Conservation (phyloP, 2,888 invertebrate species). For the Hydroisotoma schaefferi region DNA sequence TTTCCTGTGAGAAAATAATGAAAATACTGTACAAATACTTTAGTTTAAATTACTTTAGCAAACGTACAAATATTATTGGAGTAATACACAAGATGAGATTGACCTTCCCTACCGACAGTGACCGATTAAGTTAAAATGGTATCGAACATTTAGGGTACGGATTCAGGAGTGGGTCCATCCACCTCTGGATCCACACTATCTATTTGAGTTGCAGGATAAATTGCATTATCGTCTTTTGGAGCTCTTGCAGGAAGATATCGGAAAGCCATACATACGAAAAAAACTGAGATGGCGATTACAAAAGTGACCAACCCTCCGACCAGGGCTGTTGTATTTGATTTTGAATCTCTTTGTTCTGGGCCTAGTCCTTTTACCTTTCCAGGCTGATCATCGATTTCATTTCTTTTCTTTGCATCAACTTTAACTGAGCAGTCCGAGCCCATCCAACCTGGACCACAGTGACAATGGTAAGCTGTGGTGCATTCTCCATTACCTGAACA, state of each 20-base stretch:
- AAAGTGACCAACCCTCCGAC: conserved; percentile 36
- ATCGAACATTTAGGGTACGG: conserved; percentile 16
- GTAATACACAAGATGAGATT: no score
- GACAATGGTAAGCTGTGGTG: conserved; percentile 31
- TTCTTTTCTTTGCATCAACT: conserved; percentile 16
- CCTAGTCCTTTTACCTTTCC: conserved; percentile 27
- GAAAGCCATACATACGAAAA: conserved; percentile 37
- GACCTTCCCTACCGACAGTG: not conserved
- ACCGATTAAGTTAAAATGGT: not conserved
- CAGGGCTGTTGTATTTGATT: conserved; percentile 31
- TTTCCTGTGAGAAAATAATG: no score
- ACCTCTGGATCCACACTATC: conserved; percentile 36
- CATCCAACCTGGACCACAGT: conserved; percentile 31
- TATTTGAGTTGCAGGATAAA: conserved; percentile 24
- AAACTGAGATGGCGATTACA: conserved; percentile 35
- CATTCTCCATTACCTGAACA: conserved; percentile 43
- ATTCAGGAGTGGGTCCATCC: conserved; percentile 33
- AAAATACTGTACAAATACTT: not conserved
- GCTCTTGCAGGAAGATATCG: conserved; percentile 35
- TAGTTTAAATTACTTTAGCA: no score
- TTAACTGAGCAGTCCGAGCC: conserved; percentile 26
- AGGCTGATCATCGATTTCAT: conserved; percentile 23
- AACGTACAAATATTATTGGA: no score
- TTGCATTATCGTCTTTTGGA: conserved; percentile 34
- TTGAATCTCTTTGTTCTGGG: conserved; percentile 37